Percentiles rank a stretch among this genome's conserved stretches.
These are phyloP conservation scores for Stichodactyla helianthus DNA, from an alignment of 64 coral and sea anemone species.

Conservation along the genomic window DNA sequence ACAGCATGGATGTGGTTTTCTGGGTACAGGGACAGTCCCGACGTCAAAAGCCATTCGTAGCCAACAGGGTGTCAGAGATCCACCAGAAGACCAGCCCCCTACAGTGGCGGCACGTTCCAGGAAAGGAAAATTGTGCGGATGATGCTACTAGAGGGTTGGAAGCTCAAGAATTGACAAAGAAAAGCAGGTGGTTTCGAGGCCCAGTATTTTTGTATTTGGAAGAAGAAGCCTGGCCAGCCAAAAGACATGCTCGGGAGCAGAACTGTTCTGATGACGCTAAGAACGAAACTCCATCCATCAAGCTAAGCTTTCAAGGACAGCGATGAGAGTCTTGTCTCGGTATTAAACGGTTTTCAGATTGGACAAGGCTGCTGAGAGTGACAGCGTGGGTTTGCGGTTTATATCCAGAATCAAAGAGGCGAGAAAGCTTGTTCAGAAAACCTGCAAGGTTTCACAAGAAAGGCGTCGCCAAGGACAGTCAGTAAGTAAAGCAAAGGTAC, in stretches of 20 bases:
- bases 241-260: not conserved
- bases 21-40: constrained; percentile 56
- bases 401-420: not conserved
- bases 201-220: constrained; percentile 19
- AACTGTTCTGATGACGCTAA: not conserved
- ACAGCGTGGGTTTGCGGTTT: constrained; percentile 10
- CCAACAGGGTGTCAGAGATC: constrained; percentile 22
- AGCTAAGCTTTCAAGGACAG: not conserved
- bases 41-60: constrained; percentile 48
- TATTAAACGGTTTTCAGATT: not conserved
- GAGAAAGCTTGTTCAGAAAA: not conserved
- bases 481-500: not conserved
- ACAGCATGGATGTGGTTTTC: constrained; percentile 20
- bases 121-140: no score
- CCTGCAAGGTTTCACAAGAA: not conserved
- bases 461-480: not conserved
- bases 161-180: constrained; percentile 7
- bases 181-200: constrained; percentile 8
- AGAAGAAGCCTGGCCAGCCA: not conserved
- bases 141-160: not conserved
- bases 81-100: constrained; percentile 23
- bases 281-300: not conserved
- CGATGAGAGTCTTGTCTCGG: not conserved
- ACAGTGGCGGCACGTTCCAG: constrained; percentile 30
- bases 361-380: not conserved